Evolutionary conservation across 2,797 vertebrate species (phyloP).

Genomic region (Cuculus canorus): DNA sequence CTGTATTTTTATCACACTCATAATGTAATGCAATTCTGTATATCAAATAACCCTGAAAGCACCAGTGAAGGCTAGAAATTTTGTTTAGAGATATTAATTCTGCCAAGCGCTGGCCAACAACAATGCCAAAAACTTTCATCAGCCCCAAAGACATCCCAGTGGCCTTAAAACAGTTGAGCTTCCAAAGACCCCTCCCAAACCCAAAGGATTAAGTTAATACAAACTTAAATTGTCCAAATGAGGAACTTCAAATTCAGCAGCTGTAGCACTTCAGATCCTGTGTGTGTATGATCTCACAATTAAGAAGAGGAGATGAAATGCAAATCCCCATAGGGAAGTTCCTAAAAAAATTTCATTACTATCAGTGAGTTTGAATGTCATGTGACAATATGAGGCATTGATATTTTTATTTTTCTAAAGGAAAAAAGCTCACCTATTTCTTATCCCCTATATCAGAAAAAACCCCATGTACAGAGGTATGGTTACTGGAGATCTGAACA

Average conservation of each 20-base stretch:
- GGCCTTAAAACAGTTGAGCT: neutral
- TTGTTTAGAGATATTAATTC: neutral
- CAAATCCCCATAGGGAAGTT: neutral
- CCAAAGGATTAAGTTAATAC: neutral
- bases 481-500: neutral
- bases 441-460: neutral
- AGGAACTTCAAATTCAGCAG: neutral
- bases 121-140: neutral
- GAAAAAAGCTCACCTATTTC: neutral
- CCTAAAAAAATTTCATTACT: neutral
- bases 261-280: neutral
- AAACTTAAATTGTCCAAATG: neutral
- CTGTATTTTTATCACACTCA: constrained; percentile 41
- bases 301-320: neutral
- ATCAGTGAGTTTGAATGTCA: neutral
- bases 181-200: neutral
- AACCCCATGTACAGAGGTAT: neutral
- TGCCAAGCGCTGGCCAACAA: neutral
- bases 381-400: neutral
- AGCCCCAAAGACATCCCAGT: neutral
- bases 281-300: neutral
- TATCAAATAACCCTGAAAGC: constrained; percentile 31
- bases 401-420: neutral
- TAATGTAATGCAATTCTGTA: constrained; percentile 34
- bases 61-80: neutral